Conservation (phyloP, 30 jellyfish, hydroid and myxozoan species). For the Haliclystus octoradiatus region DNA sequence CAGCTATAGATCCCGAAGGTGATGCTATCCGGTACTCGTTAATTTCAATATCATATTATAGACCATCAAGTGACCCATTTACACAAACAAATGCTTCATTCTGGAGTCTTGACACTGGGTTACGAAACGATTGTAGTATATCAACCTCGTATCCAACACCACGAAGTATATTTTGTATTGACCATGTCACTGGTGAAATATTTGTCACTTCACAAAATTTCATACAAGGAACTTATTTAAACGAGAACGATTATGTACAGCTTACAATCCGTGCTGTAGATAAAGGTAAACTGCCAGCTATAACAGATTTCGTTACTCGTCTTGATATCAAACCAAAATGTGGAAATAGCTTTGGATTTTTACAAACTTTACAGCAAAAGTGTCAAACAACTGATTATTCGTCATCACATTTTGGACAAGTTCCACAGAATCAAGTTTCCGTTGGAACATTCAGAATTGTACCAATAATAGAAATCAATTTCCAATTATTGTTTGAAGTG, state of each 20-base stretch:
- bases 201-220: not conserved
- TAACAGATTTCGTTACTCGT: no score
- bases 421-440: not conserved
- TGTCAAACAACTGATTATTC: not conserved
- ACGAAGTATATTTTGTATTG: not conserved
- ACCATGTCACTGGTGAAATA: not conserved
- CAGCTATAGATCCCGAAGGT: not conserved
- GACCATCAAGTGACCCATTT: not conserved
- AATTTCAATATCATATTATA: no score
- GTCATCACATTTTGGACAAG: not conserved
- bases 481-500: not conserved
- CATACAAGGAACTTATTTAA: no score
- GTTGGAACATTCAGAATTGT: not conserved
- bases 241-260: no score
- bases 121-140: not conserved
- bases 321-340: not conserved
- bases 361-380: not conserved
- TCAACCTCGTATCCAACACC: not conserved
- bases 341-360: not conserved
- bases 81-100: not conserved
- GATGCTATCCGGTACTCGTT: not conserved
- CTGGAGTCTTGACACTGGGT: not conserved
- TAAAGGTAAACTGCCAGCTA: no score
- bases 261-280: no score
- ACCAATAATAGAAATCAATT: not conserved